These are phyloP conservation scores for Gracilinanus agilis DNA, from an alignment of 2,113 vertebrate genomes.

Conservation along the genomic window DNA sequence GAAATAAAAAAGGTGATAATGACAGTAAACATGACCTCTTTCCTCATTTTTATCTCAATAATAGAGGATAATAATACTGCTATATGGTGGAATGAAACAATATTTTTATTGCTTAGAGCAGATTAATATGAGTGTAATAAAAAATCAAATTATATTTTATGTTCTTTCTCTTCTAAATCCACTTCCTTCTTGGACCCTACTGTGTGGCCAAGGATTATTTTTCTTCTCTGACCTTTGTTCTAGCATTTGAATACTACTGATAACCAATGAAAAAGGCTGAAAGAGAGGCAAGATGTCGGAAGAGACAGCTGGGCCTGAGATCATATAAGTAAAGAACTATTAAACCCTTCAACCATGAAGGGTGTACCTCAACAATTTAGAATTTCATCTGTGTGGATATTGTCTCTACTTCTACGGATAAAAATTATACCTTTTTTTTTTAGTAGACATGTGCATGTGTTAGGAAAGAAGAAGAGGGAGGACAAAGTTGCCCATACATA, in stretches of 20 bases:
- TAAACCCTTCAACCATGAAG: background rate
- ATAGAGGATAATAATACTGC: background rate
- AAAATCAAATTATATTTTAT: background rate
- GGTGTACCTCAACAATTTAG: background rate
- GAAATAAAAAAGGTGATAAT: background rate
- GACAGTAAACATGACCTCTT: background rate
- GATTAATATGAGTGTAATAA: background rate
- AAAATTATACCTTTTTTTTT: background rate
- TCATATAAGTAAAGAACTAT: background rate
- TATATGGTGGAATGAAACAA: background rate
- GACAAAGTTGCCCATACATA: background rate
- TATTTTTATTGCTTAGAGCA: background rate
- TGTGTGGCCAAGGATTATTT: background rate
- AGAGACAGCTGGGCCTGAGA: background rate
- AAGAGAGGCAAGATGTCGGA: background rate
- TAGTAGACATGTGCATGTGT: background rate
- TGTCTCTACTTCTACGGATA: background rate
- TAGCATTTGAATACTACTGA: background rate
- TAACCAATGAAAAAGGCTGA: background rate
- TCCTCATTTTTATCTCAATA: background rate
- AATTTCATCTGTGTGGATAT: background rate
- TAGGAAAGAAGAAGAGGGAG: background rate
- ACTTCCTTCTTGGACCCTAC: background rate
- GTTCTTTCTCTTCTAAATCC: background rate
- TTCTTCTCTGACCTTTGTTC: slow-evolving; percentile 1